Evolutionary conservation across 2,113 vertebrate genomes (phyloP).

Genomic region (Brachypteracias leptosomus): DNA sequence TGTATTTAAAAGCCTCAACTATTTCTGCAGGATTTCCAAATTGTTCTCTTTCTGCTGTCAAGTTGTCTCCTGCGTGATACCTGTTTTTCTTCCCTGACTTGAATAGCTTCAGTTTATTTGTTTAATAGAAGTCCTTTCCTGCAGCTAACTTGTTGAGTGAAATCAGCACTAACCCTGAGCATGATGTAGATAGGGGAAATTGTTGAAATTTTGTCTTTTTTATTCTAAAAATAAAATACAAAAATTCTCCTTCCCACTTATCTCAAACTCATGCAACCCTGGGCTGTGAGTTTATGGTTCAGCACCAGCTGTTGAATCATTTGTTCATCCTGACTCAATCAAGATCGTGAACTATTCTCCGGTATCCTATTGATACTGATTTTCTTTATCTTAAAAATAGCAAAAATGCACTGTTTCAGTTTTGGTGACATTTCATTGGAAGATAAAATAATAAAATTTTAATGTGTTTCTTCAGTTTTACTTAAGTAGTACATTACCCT

Average conservation of each 20-base stretch:
- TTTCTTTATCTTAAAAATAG: neutral
- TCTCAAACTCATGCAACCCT: neutral
- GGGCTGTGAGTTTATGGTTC: neutral
- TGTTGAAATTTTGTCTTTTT: neutral
- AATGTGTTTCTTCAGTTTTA: neutral
- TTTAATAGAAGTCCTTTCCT: neutral
- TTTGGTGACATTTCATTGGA: neutral
- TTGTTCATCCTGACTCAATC: neutral
- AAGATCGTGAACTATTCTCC: neutral
- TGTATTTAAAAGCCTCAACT: neutral
- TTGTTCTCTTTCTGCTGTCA: neutral
- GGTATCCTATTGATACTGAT: neutral
- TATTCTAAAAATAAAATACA: neutral
- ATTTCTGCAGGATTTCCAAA: neutral
- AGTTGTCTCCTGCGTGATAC: neutral
- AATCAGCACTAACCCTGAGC: neutral
- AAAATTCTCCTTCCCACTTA: neutral
- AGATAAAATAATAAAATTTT: fast-evolving
- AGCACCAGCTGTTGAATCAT: neutral
- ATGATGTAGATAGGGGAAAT: neutral
- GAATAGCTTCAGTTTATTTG: neutral
- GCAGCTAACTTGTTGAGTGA: neutral
- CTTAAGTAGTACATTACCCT: fast-evolving
- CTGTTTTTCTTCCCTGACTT: neutral
- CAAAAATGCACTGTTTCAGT: neutral